Base-by-base conservation (phyloP, 1,140 invertebrate genomes). In the Aphelinus certus region DNA sequence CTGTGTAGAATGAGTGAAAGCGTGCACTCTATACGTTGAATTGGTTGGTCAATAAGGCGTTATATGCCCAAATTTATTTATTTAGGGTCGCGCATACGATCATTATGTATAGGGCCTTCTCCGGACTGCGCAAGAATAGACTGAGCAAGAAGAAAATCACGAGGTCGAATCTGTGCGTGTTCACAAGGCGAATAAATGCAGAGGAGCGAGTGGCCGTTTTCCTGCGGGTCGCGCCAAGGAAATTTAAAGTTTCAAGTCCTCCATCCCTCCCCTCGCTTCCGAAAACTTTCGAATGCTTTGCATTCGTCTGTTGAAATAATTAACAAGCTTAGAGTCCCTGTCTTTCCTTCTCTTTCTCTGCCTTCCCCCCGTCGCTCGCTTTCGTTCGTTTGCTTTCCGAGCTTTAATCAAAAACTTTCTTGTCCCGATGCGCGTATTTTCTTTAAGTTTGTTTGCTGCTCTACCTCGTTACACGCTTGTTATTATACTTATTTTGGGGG, bases 391-490 rank as follows among this genome's bases (percentile, higher is more conserved):
- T 72, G 69, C 75, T 67, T 58, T 73, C 26, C 55, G 63, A 26
- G 56, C 63, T 69, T 71, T 67, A 71, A 76, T 76, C 69, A 72
- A 76, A 76, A 76, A 76, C 75, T 76, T 72, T 62, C 56, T 7
- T 71, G 56, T 63, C 7, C 47, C 7, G 49, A 45, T 43, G 1
- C 45, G 55, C 7, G 51, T 58, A 61, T 56, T 76, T 71, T 71
- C 56, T 76, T 56, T 73, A 51, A 69, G 49, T 69, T 74, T 75
- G 49, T 69, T 69, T 64, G 58, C 43, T 26, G 64, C 45, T 72
- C 58, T 63, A 63, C 49, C 68, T 76, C 58, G 70, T 76, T 76
- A 76, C 65, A 63, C 45, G 75, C 57, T 67, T 63, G 64, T 72
- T 62, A 71, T 76, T 71, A 57, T 65, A 2, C 63, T 49, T 62